phyloP scores from a whole-genome alignment of 2,888 invertebrate genomes.

The Campaea margaritaria region DNA sequence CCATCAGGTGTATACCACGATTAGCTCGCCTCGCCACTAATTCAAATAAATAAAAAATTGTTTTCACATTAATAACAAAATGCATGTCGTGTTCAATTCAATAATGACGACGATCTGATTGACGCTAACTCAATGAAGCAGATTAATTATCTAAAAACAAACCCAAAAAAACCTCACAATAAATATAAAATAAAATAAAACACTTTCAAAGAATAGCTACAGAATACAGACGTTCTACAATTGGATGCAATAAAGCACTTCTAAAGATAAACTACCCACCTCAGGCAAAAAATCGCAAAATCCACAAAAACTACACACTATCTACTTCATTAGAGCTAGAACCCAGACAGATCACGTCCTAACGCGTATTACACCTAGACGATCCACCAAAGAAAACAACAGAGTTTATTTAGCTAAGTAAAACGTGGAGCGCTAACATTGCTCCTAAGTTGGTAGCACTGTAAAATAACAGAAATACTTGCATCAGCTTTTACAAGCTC shows the following conservation, averaged over 20 bases:
- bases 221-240: conserved; percentile 16
- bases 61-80: too few relatives aligned
- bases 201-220: conserved; percentile 6
- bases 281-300: conserved; percentile 13
- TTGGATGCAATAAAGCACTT: conserved; percentile 19
- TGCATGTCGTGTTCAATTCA: too few relatives aligned
- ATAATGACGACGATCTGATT: too few relatives aligned
- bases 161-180: too few relatives aligned
- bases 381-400: conserved; percentile 26
- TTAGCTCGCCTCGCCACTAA: too few relatives aligned
- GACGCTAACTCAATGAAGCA: too few relatives aligned
- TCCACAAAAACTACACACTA: conserved; percentile 20
- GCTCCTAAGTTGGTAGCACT: not conserved
- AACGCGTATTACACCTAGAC: conserved; percentile 29
- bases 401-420: conserved; percentile 28
- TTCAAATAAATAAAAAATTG: too few relatives aligned
- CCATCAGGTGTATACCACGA: too few relatives aligned
- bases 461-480: not conserved
- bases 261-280: conserved; percentile 19
- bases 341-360: conserved; percentile 29
- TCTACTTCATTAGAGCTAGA: conserved; percentile 27
- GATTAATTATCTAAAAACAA: too few relatives aligned
- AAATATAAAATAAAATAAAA: not conserved
- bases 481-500: not conserved
- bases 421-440: conserved; percentile 8